Percentiles rank a stretch among this genome's conserved stretches.
These are phyloP conservation scores for Gymnothorax javanicus DNA, from an alignment of 2,797 vertebrate species.

Conservation along the genomic window DNA sequence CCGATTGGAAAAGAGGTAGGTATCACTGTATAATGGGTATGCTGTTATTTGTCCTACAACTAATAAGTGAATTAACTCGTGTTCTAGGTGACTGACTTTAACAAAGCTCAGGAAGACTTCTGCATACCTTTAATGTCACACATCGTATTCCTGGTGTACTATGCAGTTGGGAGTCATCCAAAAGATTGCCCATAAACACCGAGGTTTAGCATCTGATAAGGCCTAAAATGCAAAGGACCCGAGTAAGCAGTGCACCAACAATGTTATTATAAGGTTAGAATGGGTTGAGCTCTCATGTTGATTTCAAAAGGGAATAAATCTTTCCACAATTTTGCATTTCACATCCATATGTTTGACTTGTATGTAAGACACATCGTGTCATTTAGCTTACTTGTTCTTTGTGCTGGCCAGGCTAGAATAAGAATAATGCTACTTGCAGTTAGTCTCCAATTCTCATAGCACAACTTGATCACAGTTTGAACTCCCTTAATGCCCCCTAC, in stretches of 20 bases:
- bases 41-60: not conserved
- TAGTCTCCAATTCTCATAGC: not conserved
- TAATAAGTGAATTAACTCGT: not conserved
- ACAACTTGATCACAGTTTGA: not conserved
- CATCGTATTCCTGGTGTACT: not conserved
- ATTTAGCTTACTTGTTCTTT: not conserved
- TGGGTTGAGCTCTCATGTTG: not conserved
- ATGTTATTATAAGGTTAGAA: not conserved
- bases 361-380: not conserved
- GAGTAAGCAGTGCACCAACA: not conserved
- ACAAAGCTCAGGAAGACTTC: slow-evolving; percentile 15
- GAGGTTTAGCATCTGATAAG: not conserved
- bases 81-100: not conserved
- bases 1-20: not conserved
- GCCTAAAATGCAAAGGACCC: not conserved
- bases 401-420: not conserved
- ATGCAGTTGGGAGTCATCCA: not conserved
- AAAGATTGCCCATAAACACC: not conserved
- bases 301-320: not conserved
- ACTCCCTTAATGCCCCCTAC: not conserved
- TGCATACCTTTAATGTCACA: not conserved
- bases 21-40: not conserved
- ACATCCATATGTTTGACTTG: not conserved
- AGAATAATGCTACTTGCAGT: not conserved
- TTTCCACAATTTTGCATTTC: not conserved